phyloP scores from a whole-genome alignment of 2,888 invertebrate species.

The Pristionchus entomophagus region DNA sequence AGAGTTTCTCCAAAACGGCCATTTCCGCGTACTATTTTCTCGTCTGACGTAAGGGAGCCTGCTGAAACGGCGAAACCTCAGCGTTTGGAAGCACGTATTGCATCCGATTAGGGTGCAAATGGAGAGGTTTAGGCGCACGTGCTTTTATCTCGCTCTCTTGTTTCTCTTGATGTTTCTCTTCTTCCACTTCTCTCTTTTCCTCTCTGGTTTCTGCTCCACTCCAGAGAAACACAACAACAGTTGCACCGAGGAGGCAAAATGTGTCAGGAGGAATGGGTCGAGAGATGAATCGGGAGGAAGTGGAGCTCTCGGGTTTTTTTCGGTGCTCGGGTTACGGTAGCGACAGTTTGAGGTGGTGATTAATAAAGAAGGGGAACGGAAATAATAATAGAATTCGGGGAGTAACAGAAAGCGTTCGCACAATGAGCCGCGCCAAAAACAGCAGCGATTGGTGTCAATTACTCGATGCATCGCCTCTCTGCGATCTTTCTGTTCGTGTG shows the following conservation, averaged over 20 bases:
- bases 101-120: not conserved
- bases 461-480: not conserved
- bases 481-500: not conserved
- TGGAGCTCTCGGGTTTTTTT: too few species aligned
- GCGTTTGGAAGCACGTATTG: not conserved
- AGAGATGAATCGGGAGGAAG: too few species aligned
- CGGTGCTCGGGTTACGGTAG: too few species aligned
- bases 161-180: not conserved
- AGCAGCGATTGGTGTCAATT: too few species aligned
- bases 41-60: too few species aligned
- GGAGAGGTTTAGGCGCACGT: not conserved
- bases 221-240: not conserved
- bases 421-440: too few species aligned
- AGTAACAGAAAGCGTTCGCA: too few species aligned
- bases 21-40: not conserved
- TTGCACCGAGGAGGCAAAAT: not conserved
- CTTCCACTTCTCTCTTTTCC: not conserved
- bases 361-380: too few species aligned
- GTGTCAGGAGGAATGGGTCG: not conserved
- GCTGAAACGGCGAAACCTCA: too few species aligned
- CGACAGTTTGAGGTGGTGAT: too few species aligned
- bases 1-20: too few species aligned
- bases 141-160: not conserved
- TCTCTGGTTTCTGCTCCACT: not conserved
- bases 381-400: too few species aligned